These are phyloP conservation scores for Augochlora pura DNA, from an alignment of 1,140 invertebrate species.

Conservation along the genomic window DNA sequence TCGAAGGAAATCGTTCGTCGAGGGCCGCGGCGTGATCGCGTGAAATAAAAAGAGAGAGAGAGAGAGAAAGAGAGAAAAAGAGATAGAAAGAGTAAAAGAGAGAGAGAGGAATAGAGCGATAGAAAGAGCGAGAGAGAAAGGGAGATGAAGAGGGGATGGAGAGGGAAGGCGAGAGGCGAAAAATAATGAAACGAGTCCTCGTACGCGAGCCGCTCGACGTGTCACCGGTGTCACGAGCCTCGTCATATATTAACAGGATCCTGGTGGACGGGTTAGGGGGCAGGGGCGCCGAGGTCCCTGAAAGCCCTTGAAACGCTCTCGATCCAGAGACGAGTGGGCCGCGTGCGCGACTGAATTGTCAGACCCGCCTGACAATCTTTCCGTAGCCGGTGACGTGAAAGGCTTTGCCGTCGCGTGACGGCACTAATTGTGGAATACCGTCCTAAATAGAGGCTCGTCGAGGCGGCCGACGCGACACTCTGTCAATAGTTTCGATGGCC, in stretches of 20 bases:
- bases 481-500: constrained; percentile 56
- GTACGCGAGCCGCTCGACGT: constrained; percentile 24
- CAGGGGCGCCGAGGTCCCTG: too few relatives aligned
- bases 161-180: too few relatives aligned
- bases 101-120: too few relatives aligned
- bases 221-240: constrained; percentile 22
- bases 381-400: constrained; percentile 28
- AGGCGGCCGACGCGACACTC: constrained; percentile 1
- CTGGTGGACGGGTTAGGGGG: too few relatives aligned
- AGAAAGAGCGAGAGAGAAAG: background rate
- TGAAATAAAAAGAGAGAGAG: background rate
- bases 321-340: constrained; percentile 42
- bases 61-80: too few relatives aligned
- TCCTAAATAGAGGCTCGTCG: constrained; percentile 25
- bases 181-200: constrained; percentile 4
- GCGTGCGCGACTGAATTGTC: constrained; percentile 50
- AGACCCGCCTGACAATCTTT: constrained; percentile 49
- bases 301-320: constrained; percentile 50
- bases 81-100: background rate
- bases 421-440: constrained; percentile 54
- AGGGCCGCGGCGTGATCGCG: background rate
- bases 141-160: too few relatives aligned
- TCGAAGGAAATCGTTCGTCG: constrained; percentile 2
- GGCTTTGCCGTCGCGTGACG: constrained; percentile 14
- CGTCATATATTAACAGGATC: constrained; percentile 48